Base-by-base conservation (phyloP, 2,888 invertebrate species). In the Caenorhabditis afra region DNA sequence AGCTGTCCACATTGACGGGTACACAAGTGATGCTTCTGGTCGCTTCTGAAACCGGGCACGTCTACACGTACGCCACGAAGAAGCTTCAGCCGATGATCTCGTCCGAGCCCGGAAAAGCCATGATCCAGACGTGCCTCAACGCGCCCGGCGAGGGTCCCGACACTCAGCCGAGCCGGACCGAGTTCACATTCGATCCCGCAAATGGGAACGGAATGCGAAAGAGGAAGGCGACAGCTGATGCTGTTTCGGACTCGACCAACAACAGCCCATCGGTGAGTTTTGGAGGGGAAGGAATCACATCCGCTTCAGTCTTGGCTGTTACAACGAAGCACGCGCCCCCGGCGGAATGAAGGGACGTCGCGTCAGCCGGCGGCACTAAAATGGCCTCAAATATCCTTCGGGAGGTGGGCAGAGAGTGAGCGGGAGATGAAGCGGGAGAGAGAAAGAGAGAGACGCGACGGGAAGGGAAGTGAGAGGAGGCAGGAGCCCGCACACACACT, bases 11-110 rank as follows among this genome's bases (percentile, higher is more conserved):
- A 86, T 92, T 99, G 91, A 99, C 99, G 84, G 99, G 99, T 66
- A 99, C 99, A 41, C 98, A 99, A 93, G 98, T 99, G 91, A 99
- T 99, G 98, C 93, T 99, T 89, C 93, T 99, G 91, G 98, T 99
- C 85, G 98, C 98, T 79, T 86, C 86, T 1, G 86, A 97, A 96
- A 84, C 98, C 97, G 89, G 90, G 22, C 99, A 99, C 92, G 99
- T 99, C 90, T 99, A 99, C 93, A 99, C 99, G 81, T 99, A 98
- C 92, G 98, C 99, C 82, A 99, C 99, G 87, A 94, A 97, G 87
- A 97, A 97, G 91, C 93, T 99, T 66, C 87, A 88, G 92, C 99
- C 99, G 86, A 99, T 99, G 97, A 98, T 99, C 91, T 97, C 97
- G 57, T 97, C 97, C 87, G 93, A 93, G 80, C 92, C 92, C 68